These are phyloP conservation scores for Clunio marinus DNA, from an alignment of 2,888 invertebrate species.

Conservation along the genomic window DNA sequence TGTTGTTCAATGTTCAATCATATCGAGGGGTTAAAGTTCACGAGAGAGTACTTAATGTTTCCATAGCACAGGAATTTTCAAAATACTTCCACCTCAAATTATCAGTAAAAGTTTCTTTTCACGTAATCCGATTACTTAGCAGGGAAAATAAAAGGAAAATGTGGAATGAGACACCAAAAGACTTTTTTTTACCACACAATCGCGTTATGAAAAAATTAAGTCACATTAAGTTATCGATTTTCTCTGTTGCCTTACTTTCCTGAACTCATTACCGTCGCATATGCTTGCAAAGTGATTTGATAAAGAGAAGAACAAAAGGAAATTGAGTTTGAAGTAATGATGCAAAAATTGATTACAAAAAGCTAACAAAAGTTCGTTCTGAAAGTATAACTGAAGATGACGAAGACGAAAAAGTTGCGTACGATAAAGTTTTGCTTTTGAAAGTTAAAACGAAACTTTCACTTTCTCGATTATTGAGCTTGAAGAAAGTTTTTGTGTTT, in stretches of 20 bases:
- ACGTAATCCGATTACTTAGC: too few relatives aligned
- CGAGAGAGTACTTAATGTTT: background rate
- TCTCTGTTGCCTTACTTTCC: too few relatives aligned
- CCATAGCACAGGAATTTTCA: background rate
- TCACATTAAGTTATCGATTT: constrained; percentile 6
- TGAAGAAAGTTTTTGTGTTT: background rate
- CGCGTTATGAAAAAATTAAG: background rate
- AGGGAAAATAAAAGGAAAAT: background rate
- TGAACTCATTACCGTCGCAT: too few relatives aligned
- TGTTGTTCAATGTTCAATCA: too few relatives aligned
- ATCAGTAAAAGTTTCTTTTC: too few relatives aligned
- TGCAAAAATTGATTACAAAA: constrained; percentile 31
- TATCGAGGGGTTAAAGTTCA: background rate
- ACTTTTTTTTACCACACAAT: too few relatives aligned
- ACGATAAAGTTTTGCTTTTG: background rate
- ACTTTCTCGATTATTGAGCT: constrained; percentile 33
- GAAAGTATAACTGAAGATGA: background rate
- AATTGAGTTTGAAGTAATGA: constrained; percentile 38
- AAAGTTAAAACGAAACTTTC: constrained; percentile 17
- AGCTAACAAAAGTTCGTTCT: background rate
- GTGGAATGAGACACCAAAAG: background rate
- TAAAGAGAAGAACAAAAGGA: background rate
- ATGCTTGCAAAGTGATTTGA: background rate
- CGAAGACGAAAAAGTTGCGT: background rate
- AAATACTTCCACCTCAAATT: too few relatives aligned